Percentiles rank a stretch among this genome's conserved stretches.
These are phyloP conservation scores for Orestias chungarensis DNA, from an alignment of 2,797 vertebrate species.

Conservation along the genomic window DNA sequence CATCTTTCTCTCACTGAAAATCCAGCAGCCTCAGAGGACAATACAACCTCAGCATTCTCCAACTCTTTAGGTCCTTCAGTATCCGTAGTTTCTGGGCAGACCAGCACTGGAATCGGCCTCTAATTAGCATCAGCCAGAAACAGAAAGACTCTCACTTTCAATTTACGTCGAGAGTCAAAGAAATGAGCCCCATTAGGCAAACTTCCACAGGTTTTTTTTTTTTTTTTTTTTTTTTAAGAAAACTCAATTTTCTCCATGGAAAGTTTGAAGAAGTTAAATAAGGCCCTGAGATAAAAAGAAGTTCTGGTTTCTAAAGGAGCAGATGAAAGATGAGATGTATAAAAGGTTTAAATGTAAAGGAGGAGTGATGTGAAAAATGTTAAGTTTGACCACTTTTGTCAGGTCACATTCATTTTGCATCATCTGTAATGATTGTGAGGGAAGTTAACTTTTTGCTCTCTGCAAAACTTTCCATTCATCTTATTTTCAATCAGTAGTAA, in stretches of 20 bases:
- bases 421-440: neutral
- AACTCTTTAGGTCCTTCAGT: constrained; percentile 11
- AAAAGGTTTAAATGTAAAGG: neutral
- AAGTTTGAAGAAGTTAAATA: constrained; percentile 38
- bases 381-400: neutral
- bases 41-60: constrained; percentile 11
- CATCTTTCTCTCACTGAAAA: neutral
- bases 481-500: neutral
- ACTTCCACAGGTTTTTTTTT: neutral
- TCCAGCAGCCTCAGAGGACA: constrained; percentile 17
- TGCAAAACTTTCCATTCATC: neutral
- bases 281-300: constrained; percentile 16
- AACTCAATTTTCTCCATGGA: constrained; percentile 26
- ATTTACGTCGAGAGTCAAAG: constrained; percentile 48
- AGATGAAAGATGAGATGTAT: constrained; percentile 11
- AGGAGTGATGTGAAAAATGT: neutral
- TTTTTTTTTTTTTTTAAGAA: constrained; percentile 1
- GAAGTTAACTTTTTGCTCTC: neutral
- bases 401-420: neutral
- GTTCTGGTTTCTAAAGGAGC: constrained; percentile 10
- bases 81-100: constrained; percentile 28
- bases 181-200: constrained; percentile 37
- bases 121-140: constrained; percentile 52
- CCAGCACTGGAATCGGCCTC: constrained; percentile 28
- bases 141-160: constrained; percentile 27